Evolutionary conservation across 53 echinoderm and acorn worm species (phyloP), one percentile per base, ranked within the genome.

Genomic region (Temnopleurus reevesii): DNA sequence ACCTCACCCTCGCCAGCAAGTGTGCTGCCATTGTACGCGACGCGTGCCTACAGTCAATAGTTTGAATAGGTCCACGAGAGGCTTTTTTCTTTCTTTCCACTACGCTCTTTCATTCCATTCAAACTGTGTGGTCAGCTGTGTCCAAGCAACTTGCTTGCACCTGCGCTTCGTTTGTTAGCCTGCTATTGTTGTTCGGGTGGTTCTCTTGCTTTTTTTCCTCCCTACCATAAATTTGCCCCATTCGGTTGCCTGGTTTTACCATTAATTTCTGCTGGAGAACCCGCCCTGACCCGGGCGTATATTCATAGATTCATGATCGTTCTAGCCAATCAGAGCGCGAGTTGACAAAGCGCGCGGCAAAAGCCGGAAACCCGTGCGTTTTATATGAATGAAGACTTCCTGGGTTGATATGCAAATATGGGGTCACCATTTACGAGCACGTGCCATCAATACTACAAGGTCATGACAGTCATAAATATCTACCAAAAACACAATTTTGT

Each of bases 11-110:
- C 27, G 27, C 25, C 88, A 49, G 88, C 46, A 87, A 87, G 85
- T 85, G 85, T 85, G 91, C 77, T 12, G 54, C 81, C 77, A 85
- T 94, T 94, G 94, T 94, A 76, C 76, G 94, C 38, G 90, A 89
- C 94, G 94, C 94, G 94, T 94, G 94, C 91, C 89, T 86, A 56
- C 65, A 76, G 81, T 94, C 90, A 91, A 76, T 55, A 90, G 88
- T n/a, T 8, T 54, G 55, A 66, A 87, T 51, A 27, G 53, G 21
- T 21, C 66, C 88, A 66, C 88, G 77, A 91, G 91, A 19, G 27
- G 31, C 46, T 76, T 61, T 65, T 85, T 91, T 85, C 84, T 54
- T 85, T n/a, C n/a, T n/a, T n/a, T n/a, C n/a, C 76, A 43, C 64
- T 43, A 6, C 27, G 51, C 56, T 41, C 71, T 76, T 85, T 77